phyloP scores from a whole-genome alignment of 2,113 vertebrate genomes.

The Eleginops maclovinus region DNA sequence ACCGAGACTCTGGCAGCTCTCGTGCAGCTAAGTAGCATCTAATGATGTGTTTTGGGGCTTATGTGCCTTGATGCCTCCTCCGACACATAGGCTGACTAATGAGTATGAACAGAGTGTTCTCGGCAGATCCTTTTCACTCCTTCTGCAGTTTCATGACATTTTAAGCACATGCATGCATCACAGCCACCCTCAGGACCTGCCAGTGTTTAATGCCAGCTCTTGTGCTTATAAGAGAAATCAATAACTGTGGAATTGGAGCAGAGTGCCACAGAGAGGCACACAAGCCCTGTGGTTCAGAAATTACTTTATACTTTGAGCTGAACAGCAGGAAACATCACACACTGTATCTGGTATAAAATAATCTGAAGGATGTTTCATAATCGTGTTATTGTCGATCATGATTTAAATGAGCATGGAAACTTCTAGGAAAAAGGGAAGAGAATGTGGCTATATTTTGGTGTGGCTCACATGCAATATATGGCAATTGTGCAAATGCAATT shows the following conservation, averaged over 20 bases:
- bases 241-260: constrained; percentile 62
- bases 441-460: not conserved
- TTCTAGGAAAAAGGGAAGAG: not conserved
- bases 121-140: constrained; percentile 69
- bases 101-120: constrained; percentile 70
- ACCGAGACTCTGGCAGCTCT: constrained; percentile 30
- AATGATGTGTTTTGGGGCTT: constrained; percentile 62
- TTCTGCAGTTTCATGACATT: constrained; percentile 76
- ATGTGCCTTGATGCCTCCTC: constrained; percentile 51
- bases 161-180: constrained; percentile 75
- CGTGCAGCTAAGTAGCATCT: constrained; percentile 49
- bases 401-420: constrained; percentile 2
- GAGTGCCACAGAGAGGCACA: constrained; percentile 55
- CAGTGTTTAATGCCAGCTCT: constrained; percentile 56
- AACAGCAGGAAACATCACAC: constrained; percentile 37
- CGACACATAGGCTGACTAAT: constrained; percentile 75
- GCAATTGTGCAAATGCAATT: not conserved
- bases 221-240: constrained; percentile 66
- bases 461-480: not conserved
- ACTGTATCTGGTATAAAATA: constrained; percentile 18
- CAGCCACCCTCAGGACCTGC: constrained; percentile 64
- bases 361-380: constrained; percentile 38
- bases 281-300: constrained; percentile 31
- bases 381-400: not conserved
- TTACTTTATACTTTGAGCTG: constrained; percentile 35